Evolutionary conservation across 2,113 vertebrate genomes (phyloP), one percentile per base, ranked within the genome.

Genomic region (Oenanthe oenanthe): DNA sequence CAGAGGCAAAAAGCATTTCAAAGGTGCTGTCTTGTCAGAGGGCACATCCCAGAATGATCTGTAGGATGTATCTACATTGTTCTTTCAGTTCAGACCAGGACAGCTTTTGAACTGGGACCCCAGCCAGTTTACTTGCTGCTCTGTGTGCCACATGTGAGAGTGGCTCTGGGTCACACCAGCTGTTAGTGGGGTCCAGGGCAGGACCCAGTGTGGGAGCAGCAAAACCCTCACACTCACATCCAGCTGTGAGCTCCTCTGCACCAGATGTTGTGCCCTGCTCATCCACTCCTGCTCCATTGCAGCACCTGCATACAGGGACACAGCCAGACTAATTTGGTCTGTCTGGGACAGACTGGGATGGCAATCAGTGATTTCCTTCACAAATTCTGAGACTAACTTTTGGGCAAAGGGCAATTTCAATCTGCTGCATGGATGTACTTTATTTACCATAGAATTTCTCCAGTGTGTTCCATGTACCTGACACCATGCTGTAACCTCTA

Each of bases 181-280:
- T 71, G 20, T 38, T 36, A 4, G 29, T 26, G 77, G 48, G 19
- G 15, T 28, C 16, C 32, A 36, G 31, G 3, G 24, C 53, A 56
- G 61, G 40, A 63, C 7, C 0, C 0, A 66, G 42, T 1, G 45
- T 3, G 6, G 18, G 1, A 1, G 31, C 45, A 65, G 50, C 31
- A 76, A 81, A 81, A 18, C 28, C 42, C 38, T 43, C 20, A 28
- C 5, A 0, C 36, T 36, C 45, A 40, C 17, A 48, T 31, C 53
- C 53, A 50, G 22, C 36, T 17, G 13, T 45, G 72, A 54, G 17
- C 28, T 61, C 42, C 61, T 24, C 58, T 53, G 24, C n/a, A 38
- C 4, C 54, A 65, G 26, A 24, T 31, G 50, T 7, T 65, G 4
- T 57, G 42, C 20, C n/a, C 34, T 45, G 47, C 56, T 74, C 32